Evolutionary conservation across 2,797 vertebrate species (phyloP).

Genomic region (Eulemur rubriventer): DNA sequence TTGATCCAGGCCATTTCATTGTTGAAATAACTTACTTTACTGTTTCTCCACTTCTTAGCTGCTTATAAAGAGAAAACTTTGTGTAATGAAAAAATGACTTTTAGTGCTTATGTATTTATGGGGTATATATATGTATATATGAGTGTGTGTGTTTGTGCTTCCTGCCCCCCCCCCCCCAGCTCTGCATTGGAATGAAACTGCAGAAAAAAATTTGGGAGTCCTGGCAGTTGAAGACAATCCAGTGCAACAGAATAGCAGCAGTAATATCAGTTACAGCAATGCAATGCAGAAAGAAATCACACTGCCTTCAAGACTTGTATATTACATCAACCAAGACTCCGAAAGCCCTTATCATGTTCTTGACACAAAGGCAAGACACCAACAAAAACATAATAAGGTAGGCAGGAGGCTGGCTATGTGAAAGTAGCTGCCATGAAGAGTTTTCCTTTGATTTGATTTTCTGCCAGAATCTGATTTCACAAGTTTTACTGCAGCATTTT

Average conservation of each 20-base stretch:
- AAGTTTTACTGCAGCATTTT: slow-evolving; percentile 60
- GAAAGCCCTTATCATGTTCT: slow-evolving; percentile 97
- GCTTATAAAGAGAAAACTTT: slow-evolving; percentile 48
- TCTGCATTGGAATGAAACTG: slow-evolving; percentile 87
- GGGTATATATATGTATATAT: slow-evolving; percentile 46
- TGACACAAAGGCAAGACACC: slow-evolving; percentile 93
- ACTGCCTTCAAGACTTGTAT: slow-evolving; percentile 96
- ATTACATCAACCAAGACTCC: slow-evolving; percentile 95
- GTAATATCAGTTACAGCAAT: slow-evolving; percentile 87
- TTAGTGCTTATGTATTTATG: slow-evolving; percentile 62
- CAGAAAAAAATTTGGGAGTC: slow-evolving; percentile 76
- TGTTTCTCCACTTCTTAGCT: slow-evolving; percentile 11
- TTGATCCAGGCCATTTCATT: not conserved
- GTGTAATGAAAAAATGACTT: not conserved
- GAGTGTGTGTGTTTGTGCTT: slow-evolving; percentile 70
- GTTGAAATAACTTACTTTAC: slow-evolving; percentile 31
- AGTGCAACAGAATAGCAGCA: slow-evolving; percentile 84
- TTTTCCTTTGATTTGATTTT: slow-evolving; percentile 54
- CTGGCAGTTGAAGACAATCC: slow-evolving; percentile 81
- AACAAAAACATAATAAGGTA: slow-evolving; percentile 93
- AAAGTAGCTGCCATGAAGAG: not conserved
- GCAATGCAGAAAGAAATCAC: slow-evolving; percentile 91
- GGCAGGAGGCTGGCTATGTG: slow-evolving; percentile 51
- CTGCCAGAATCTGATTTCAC: slow-evolving; percentile 63
- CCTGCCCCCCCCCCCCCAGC: slow-evolving; percentile 67